These are phyloP conservation scores for Megalops atlanticus DNA, from an alignment of 2,113 vertebrate genomes.

Conservation along the genomic window DNA sequence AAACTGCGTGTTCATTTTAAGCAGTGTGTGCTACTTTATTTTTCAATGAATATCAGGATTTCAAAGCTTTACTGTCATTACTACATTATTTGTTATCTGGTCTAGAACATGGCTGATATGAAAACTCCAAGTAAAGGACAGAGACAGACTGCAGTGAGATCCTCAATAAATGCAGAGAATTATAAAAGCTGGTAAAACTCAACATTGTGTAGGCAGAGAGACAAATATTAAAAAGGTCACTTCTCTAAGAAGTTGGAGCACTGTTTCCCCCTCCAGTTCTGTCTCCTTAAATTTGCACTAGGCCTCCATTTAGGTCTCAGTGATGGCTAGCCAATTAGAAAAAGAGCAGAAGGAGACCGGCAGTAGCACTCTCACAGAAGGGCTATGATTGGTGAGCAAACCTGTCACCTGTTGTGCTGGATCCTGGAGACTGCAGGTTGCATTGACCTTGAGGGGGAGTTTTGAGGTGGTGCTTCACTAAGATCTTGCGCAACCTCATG, in stretches of 20 bases:
- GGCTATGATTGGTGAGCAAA: slow-evolving; percentile 19
- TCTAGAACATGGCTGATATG: no score
- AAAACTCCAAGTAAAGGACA: no score
- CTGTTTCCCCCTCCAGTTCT: not conserved
- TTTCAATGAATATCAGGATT: no score
- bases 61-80: no score
- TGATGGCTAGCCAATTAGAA: not conserved
- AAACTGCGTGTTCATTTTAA: no score
- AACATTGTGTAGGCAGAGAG: not conserved
- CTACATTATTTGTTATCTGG: no score
- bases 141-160: no score
- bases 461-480: no score
- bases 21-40: no score
- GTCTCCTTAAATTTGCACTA: slow-evolving; percentile 30
- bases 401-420: slow-evolving; percentile 37
- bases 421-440: not conserved
- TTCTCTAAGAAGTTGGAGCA: slow-evolving; percentile 55
- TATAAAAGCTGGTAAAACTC: not conserved
- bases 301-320: slow-evolving; percentile 1
- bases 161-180: no score
- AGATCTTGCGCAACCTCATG: no score
- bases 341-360: not conserved
- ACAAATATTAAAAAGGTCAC: slow-evolving; percentile 50
- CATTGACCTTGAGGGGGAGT: slow-evolving; percentile 10
- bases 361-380: no score